These are phyloP conservation scores for Panzeria rudis DNA, from an alignment of 2,888 invertebrate species.

Conservation along the genomic window DNA sequence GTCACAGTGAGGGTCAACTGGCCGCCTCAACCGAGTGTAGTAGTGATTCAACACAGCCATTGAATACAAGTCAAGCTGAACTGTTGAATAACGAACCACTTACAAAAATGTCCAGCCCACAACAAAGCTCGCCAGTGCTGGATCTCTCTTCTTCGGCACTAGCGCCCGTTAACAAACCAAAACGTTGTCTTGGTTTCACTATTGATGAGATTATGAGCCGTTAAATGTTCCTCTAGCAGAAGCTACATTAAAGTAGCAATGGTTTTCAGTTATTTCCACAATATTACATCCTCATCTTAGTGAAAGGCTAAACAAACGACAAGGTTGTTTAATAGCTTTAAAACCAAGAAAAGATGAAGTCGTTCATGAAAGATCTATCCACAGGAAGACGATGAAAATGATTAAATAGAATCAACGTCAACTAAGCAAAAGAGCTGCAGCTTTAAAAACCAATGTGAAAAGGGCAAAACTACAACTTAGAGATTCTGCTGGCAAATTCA, in stretches of 20 bases:
- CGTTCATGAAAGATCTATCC: not conserved
- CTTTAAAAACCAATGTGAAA: not conserved
- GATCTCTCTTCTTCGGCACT: slow-evolving; percentile 85
- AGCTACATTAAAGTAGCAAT: slow-evolving; percentile 52
- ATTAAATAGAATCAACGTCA: slow-evolving; percentile 30
- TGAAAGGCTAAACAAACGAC: not conserved
- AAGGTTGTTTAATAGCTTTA: slow-evolving; percentile 1
- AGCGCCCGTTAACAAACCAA: slow-evolving; percentile 81
- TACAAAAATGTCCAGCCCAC: not conserved
- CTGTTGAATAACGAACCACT: slow-evolving; percentile 67
- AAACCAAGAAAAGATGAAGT: not conserved
- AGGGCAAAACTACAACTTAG: not conserved
- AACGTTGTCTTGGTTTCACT: slow-evolving; percentile 89
- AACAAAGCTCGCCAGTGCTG: slow-evolving; percentile 81
- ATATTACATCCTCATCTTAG: slow-evolving; percentile 1
- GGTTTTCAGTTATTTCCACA: slow-evolving; percentile 67
- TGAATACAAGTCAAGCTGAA: slow-evolving; percentile 75
- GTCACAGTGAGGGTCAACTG: slow-evolving; percentile 85
- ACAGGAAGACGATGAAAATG: slow-evolving; percentile 12
- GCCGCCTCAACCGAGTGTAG: slow-evolving; percentile 44
- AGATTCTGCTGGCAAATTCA: not conserved
- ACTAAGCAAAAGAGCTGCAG: slow-evolving; percentile 2
- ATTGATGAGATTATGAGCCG: slow-evolving; percentile 95
- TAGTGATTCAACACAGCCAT: slow-evolving; percentile 73
- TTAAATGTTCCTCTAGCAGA: slow-evolving; percentile 83